These are phyloP conservation scores for Danaus chrysippus DNA, from an alignment of 2,888 invertebrate species.

Conservation along the genomic window DNA sequence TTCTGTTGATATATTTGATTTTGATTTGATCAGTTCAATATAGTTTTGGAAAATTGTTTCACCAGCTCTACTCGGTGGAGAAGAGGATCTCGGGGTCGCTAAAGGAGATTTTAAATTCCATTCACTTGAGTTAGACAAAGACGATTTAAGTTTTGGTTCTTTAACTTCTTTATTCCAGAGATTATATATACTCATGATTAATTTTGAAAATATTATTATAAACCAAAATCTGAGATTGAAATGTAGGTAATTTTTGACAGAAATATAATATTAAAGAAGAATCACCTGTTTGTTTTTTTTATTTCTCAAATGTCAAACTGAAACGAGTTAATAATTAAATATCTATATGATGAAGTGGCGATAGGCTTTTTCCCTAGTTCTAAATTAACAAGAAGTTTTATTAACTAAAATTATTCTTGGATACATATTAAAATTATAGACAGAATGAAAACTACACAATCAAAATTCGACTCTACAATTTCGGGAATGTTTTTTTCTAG, in stretches of 20 bases:
- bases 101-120: conserved; percentile 43
- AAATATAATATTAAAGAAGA: background rate
- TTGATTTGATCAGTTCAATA: conserved; percentile 58
- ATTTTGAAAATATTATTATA: conserved; percentile 29
- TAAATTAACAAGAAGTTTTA: no score
- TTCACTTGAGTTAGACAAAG: conserved; percentile 39
- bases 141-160: conserved; percentile 40
- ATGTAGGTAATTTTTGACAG: conserved; percentile 1
- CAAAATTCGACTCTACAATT: no score
- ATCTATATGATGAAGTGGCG: no score
- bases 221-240: conserved; percentile 1
- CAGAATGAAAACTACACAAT: no score
- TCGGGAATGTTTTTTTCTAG: no score
- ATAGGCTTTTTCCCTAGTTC: no score
- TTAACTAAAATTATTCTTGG: no score
- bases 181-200: conserved; percentile 49
- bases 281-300: background rate
- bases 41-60: conserved; percentile 61
- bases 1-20: conserved; percentile 50
- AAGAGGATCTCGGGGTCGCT: conserved; percentile 45
- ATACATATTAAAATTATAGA: no score
- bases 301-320: background rate
- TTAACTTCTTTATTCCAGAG: conserved; percentile 43
- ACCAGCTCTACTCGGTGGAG: conserved; percentile 46
- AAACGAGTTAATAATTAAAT: no score